Conservation (phyloP, 2,797 vertebrate species). For the Bothrops alternatus region DNA sequence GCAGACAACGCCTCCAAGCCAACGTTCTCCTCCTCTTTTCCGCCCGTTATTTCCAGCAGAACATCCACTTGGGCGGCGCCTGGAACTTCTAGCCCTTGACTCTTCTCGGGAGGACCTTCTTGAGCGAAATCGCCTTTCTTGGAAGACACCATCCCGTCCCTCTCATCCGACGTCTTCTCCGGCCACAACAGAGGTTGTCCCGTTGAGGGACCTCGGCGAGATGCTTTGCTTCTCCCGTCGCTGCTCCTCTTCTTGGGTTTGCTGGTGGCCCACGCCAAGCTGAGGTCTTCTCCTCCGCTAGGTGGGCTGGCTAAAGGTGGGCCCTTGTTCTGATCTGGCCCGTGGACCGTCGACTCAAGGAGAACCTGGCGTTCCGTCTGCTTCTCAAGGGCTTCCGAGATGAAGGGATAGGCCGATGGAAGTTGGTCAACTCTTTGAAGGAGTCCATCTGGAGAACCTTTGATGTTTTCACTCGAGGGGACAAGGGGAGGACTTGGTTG, state of each 20-base stretch:
- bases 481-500: fast-evolving
- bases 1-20: slow-evolving; percentile 7
- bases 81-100: neutral
- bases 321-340: neutral
- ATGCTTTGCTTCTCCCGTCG: slow-evolving; percentile 41
- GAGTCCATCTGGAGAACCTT: neutral
- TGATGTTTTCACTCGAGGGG: neutral
- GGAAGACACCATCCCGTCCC: neutral
- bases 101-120: neutral
- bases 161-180: neutral
- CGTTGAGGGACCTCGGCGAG: slow-evolving; percentile 17
- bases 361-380: fast-evolving
- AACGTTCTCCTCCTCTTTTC: neutral
- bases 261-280: neutral
- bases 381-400: neutral
- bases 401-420: slow-evolving; percentile 16
- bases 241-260: slow-evolving; percentile 40
- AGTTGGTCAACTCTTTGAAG: neutral
- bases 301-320: neutral
- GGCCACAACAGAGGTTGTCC: neutral
- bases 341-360: neutral
- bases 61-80: neutral
- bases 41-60: neutral
- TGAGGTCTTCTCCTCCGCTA: neutral
- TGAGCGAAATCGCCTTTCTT: neutral